Evolutionary conservation across 2,113 vertebrate species (phyloP), one percentile per base, ranked within the genome.

Genomic region (Menidia beryllina): DNA sequence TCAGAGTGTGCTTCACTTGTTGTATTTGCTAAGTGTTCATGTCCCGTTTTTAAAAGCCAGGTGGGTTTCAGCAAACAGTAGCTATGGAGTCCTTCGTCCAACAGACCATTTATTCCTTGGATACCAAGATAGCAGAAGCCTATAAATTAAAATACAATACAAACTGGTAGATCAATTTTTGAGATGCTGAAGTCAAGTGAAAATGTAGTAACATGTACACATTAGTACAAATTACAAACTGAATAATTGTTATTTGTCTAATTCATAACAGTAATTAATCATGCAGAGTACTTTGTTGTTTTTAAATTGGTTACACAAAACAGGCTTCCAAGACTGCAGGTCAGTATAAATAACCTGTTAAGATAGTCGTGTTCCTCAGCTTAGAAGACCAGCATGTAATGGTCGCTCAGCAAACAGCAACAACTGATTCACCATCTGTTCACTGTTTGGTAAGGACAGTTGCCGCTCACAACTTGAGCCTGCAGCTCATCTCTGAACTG

Each of bases 351-450:
- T 81, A 59, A 52, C 38, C 36, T 43, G 70, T 84, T 59, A 54
- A 55, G 27, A 67, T 30, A 68, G 20, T 48, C 13, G 34, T 13
- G 34, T 24, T 69, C 25, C 55, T 45, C 48, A 39, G 61, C 7
- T 30, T 13, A 0, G 21, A 25, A 20, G 25, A 75, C 45, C 47
- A 19, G 66, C 5, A 8, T 36, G 73, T 48, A 85, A 49, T 8
- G 45, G 27, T 12, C 6, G 63, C 73, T 88, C 38, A 49, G 72
- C 83, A 92, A 92, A 92, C 69, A 53, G 15, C n/a, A 3, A 25
- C 4, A 1, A 56, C 41, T 14, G 21, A 63, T 41, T 19, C 5
- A 39, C 91, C 93, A 93, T 91, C 90, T 93, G 91, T 58, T 86
- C 78, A 54, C 39, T 91, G 86, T 91, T 90, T 92, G 86, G 80